phyloP scores from a whole-genome alignment of 2,113 vertebrate genomes.

The Pavo muticus region DNA sequence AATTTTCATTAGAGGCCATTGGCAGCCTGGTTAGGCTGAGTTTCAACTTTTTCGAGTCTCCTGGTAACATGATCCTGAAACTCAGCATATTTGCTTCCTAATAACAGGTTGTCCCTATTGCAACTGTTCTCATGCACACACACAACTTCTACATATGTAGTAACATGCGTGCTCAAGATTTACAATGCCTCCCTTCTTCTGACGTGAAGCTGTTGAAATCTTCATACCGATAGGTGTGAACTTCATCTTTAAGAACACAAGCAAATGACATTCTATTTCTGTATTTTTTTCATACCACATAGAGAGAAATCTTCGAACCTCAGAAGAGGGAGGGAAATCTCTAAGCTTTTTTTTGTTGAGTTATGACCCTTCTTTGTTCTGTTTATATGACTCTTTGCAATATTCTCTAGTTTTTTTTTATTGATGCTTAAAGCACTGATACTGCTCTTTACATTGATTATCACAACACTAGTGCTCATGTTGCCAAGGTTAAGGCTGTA shows the following conservation, averaged over 20 bases:
- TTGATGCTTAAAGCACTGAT: neutral
- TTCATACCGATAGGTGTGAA: neutral
- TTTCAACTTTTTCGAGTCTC: constrained; percentile 78
- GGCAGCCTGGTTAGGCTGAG: constrained; percentile 80
- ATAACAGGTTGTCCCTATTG: constrained; percentile 65
- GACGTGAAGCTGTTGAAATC: neutral
- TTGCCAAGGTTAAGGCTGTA: constrained; percentile 58
- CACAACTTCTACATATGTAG: constrained; percentile 6
- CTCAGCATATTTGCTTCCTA: constrained; percentile 72
- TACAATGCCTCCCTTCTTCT: neutral
- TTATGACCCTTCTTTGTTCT: neutral
- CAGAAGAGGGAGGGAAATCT: constrained; percentile 18
- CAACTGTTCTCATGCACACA: constrained; percentile 52
- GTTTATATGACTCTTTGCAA: neutral
- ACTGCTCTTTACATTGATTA: constrained; percentile 60
- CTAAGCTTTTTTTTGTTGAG: constrained; percentile 30
- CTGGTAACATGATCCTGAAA: constrained; percentile 77
- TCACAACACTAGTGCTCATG: constrained; percentile 16
- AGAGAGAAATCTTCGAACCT: neutral
- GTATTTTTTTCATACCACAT: neutral
- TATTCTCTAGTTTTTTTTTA: neutral
- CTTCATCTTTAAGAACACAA: neutral
- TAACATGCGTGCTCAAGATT: neutral
- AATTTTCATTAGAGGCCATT: constrained; percentile 85
- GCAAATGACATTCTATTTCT: neutral